Base-by-base conservation (phyloP, 2,113 vertebrate genomes). In the Probosciger aterrimus region DNA sequence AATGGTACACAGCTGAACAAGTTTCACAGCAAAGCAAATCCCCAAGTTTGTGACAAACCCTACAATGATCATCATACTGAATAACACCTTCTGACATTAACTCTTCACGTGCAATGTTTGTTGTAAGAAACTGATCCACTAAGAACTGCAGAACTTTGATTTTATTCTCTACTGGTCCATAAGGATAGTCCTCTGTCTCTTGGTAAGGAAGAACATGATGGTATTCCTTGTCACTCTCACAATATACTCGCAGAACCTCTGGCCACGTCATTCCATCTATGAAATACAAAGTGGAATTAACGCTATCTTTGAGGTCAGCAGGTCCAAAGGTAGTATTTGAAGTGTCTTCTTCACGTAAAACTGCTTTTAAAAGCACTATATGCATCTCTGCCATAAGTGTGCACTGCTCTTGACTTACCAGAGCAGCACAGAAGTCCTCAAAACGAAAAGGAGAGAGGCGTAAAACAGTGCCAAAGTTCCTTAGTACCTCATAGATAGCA, bases 231-330 rank as follows among this genome's bases (percentile, higher is more conserved):
- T 99, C 99, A 22, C 99, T 99, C 97, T 99, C 99, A 75, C 99
- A 99, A 98, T 99, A 99, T 18, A 99, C 98, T 31, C 99, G 98
- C 96, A 99, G 97, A 95, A 99, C 99, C 98, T 99, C 99, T 0
- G 99, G 99, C 99, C 99, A 99, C 3, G 99, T 99, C 99, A 99
- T 99, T 83, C 99, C 99, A 20, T 99, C 99, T 18, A 99, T 99
- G 97, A 99, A 99, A 95, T 99, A 99, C 80, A 99, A 97, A 19
- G 99, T 99, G 97, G 99, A 99, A 96, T 99, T 99, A 92, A 99
- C 98, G 50, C 99, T 99, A 97, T 99, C 99, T 96, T 99, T 99
- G 95, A 99, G 98, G 97, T 99, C 99, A 46, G 99, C 99, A 10
- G 99, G 99, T 92, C 99, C 99, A 70, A 99, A 99, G 90, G 99